These are phyloP conservation scores for Pammene fasciana DNA, from an alignment of 2,888 invertebrate species.

Conservation along the genomic window DNA sequence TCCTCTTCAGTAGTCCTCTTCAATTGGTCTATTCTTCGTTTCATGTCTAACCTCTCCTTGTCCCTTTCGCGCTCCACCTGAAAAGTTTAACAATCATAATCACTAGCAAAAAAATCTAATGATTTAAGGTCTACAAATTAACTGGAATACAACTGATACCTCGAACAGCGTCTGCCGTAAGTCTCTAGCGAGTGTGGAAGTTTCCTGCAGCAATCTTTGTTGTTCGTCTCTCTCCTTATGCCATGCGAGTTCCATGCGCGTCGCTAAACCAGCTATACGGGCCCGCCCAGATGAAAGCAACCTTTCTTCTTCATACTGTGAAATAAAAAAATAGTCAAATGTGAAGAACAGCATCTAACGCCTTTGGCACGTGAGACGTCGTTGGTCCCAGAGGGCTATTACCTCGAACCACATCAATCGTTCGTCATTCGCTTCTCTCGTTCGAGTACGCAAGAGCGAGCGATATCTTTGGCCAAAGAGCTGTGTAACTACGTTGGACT, in stretches of 20 bases:
- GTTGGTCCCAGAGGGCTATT: too few species aligned
- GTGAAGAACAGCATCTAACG: background rate
- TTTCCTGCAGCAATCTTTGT: slow-evolving; percentile 94
- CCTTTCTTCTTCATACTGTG: slow-evolving; percentile 92
- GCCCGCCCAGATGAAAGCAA: slow-evolving; percentile 92
- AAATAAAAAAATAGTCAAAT: slow-evolving; percentile 33
- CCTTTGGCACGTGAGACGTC: background rate
- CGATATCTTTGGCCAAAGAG: too few species aligned
- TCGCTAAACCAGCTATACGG: slow-evolving; percentile 92
- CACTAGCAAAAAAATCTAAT: background rate
- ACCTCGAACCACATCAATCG: too few species aligned
- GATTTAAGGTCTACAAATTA: background rate
- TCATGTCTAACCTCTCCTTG: slow-evolving; percentile 93
- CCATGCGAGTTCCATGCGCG: slow-evolving; percentile 96
- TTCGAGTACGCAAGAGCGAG: too few species aligned
- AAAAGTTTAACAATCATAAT: slow-evolving; percentile 43
- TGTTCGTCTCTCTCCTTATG: slow-evolving; percentile 97
- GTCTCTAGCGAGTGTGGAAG: slow-evolving; percentile 94
- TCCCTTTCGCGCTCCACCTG: slow-evolving; percentile 94
- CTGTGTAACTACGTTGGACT: too few species aligned
- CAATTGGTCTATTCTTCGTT: slow-evolving; percentile 92
- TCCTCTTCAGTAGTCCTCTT: slow-evolving; percentile 94
- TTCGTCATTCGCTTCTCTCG: too few species aligned
- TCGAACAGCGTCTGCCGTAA: slow-evolving; percentile 93
- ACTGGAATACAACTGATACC: slow-evolving; percentile 60